Evolutionary conservation across 2,888 invertebrate genomes (phyloP).

Genomic region (Leucania comma): DNA sequence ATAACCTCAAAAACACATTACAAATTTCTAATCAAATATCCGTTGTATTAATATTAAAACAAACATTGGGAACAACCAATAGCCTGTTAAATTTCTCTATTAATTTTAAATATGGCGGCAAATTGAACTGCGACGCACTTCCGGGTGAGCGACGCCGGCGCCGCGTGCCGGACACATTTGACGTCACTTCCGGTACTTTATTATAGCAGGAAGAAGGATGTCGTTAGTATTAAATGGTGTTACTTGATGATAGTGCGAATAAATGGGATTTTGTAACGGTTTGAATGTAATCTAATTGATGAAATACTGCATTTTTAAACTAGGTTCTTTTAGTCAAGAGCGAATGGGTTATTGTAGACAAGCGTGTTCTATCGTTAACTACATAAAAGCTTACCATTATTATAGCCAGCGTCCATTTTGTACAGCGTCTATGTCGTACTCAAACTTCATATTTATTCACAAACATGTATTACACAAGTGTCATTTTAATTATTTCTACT

Average conservation of each 20-base stretch:
- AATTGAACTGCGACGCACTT: conserved; percentile 79
- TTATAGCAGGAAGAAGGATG: conserved; percentile 70
- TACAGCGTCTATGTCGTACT: too few species aligned
- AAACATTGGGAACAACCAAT: conserved; percentile 59
- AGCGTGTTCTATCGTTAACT: too few species aligned
- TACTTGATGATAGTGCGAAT: conserved; percentile 61
- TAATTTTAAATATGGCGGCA: conserved; percentile 75
- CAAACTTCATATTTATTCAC: too few species aligned
- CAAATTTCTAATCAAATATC: conserved; percentile 49
- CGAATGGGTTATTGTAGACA: too few species aligned
- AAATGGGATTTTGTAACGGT: conserved; percentile 35
- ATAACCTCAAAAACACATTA: conserved; percentile 30
- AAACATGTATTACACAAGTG: too few species aligned
- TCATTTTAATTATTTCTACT: too few species aligned
- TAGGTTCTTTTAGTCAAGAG: too few species aligned
- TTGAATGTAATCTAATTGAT: conserved; percentile 23
- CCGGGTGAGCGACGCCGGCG: conserved; percentile 69
- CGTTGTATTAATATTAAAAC: conserved; percentile 47
- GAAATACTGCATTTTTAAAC: too few species aligned
- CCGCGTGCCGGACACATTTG: conserved; percentile 74
- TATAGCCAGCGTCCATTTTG: too few species aligned
- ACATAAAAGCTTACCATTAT: too few species aligned
- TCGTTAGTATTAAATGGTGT: conserved; percentile 65
- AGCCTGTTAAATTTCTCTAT: conserved; percentile 69
- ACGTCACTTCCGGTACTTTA: conserved; percentile 76